phyloP scores from a whole-genome alignment of 53 echinoderm and acorn worm species.

The Stichopus horrens region DNA sequence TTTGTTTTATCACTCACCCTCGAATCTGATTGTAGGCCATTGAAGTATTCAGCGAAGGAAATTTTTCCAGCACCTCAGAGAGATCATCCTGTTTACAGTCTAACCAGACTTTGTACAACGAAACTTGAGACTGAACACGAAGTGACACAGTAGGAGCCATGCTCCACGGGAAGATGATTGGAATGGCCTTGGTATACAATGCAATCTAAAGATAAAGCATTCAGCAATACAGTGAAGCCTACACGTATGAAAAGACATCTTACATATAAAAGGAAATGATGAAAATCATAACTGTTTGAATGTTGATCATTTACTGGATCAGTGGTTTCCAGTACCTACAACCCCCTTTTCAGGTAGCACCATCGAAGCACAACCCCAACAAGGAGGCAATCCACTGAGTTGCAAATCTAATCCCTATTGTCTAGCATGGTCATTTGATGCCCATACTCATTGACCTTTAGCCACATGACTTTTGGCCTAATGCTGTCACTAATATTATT shows the following conservation, averaged over 20 bases:
- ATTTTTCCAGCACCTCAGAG: slow-evolving; percentile 52
- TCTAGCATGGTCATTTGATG: too few relatives aligned
- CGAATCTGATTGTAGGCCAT: slow-evolving; percentile 69
- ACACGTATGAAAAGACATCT: not conserved
- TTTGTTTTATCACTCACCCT: slow-evolving; percentile 55
- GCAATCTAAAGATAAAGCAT: slow-evolving; percentile 52
- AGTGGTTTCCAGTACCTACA: too few relatives aligned
- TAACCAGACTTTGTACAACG: slow-evolving; percentile 76
- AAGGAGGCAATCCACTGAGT: too few relatives aligned
- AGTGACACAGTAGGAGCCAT: slow-evolving; percentile 75
- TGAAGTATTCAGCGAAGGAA: slow-evolving; percentile 72
- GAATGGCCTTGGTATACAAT: slow-evolving; percentile 74
- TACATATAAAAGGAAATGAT: not conserved
- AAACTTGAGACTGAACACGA: slow-evolving; percentile 69
- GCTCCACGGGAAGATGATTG: slow-evolving; percentile 67
- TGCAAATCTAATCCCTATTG: too few relatives aligned
- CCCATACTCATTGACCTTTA: too few relatives aligned
- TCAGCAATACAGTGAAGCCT: not conserved
- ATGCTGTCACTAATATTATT: too few relatives aligned
- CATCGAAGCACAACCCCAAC: too few relatives aligned
- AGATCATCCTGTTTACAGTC: slow-evolving; percentile 68
- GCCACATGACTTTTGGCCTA: too few relatives aligned
- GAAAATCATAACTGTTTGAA: not conserved
- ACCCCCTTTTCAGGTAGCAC: too few relatives aligned
- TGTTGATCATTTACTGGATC: not conserved